These are phyloP conservation scores for Acleris literana DNA, from an alignment of 2,888 invertebrate species.

Conservation along the genomic window DNA sequence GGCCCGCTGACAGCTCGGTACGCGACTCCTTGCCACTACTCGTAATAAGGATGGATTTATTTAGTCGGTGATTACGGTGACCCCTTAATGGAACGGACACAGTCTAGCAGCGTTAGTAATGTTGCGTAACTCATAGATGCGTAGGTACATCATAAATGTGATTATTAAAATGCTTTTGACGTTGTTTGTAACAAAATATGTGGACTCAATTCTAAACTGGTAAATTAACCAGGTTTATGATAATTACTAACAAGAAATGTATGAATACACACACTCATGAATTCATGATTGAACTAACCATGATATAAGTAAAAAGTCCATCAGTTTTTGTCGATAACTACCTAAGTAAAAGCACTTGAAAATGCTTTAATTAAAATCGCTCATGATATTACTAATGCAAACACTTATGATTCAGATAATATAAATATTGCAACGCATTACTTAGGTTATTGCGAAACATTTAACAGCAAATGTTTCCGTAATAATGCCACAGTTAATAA, in stretches of 20 bases:
- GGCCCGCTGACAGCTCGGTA: conserved; percentile 43
- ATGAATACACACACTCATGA: too few relatives aligned
- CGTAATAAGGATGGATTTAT: conserved; percentile 50
- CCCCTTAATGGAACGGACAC: conserved; percentile 36
- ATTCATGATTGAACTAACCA: not conserved
- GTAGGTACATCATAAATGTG: not conserved
- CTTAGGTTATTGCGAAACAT: conserved; percentile 22
- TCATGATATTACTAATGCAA: conserved; percentile 27
- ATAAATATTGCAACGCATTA: too few relatives aligned
- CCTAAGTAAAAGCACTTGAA: conserved; percentile 1
- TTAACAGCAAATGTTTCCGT: conserved; percentile 18
- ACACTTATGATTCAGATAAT: conserved; percentile 5
- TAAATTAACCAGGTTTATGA: too few relatives aligned
- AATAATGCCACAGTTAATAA: not conserved
- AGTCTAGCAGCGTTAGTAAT: conserved; percentile 22
- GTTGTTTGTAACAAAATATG: too few relatives aligned
- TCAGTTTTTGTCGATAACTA: conserved; percentile 13
- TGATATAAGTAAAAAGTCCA: not conserved
- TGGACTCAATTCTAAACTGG: too few relatives aligned
- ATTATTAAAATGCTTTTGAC: too few relatives aligned
- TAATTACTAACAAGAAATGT: not conserved
- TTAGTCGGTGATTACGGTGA: conserved; percentile 46
- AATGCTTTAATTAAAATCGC: conserved; percentile 20
- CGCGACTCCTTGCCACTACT: conserved; percentile 42
- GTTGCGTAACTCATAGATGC: conserved; percentile 18